Evolutionary conservation across 1,140 invertebrate species (phyloP), one percentile per base, ranked within the genome.

Genomic region (Diprion similis): DNA sequence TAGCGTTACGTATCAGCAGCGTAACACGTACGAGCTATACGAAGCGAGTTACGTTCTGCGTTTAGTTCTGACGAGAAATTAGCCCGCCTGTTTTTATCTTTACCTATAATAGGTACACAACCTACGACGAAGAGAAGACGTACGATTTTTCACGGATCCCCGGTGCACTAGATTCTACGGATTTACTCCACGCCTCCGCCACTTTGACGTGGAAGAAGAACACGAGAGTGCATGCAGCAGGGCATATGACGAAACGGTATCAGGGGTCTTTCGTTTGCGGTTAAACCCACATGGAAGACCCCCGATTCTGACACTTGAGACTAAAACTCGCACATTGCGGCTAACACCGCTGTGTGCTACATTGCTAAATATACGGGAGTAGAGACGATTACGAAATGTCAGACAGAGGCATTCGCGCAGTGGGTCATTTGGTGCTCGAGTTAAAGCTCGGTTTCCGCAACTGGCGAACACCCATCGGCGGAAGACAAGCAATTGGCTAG

Each of bases 341-440:
- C 51, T 59, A 59, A 59, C 51, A 17, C 51, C 51, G 51, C 3
- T 47, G 51, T 47, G 73, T 68, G 68, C 72, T 72, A 73, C 68
- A 71, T 70, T 68, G 71, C 79, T 80, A 80, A 80, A 80, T 80
- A 80, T 80, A 80, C 72, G 71, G 66, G 10, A 10, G 65, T 47
- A 15, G 13, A 47, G 68, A 72, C 73, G 17, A 64, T 81, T 81
- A 81, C 80, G 80, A 81, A 81, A 81, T 80, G 79, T 81, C 78
- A 81, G 68, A 73, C 65, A 65, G 24, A 72, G 66, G 70, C 46
- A 51, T 74, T 19, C 15, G 73, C 68, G 64, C 73, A 81, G 65
- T 81, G 71, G 79, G 79, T 81, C 79, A 81, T 71, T 80, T 71
- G 65, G 64, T 10, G 75, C 51, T 59, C 51, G 51, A 59, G 51